These are phyloP conservation scores for Leptodactylus fallax DNA, from an alignment of 2,797 vertebrate species.

Conservation along the genomic window DNA sequence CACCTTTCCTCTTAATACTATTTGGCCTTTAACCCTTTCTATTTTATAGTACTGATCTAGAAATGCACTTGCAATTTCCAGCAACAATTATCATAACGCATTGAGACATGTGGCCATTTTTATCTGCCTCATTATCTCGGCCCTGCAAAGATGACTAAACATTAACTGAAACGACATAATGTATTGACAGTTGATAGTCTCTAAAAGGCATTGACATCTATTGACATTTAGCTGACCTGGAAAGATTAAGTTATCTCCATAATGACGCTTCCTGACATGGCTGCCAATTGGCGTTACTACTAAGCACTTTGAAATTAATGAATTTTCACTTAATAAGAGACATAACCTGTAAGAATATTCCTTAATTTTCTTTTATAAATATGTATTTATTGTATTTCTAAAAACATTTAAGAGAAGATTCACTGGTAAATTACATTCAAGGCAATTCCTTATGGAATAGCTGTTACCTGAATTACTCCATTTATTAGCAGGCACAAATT, in stretches of 20 bases:
- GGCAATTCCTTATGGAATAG: not conserved
- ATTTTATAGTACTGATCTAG: not conserved
- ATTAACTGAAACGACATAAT: constrained; percentile 48
- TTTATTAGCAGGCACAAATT: not conserved
- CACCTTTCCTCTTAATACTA: constrained; percentile 25
- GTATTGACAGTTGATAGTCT: constrained; percentile 55
- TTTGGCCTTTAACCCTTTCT: constrained; percentile 12
- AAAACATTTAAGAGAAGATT: not conserved
- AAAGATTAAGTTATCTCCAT: constrained; percentile 48
- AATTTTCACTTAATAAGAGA: not conserved
- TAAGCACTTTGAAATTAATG: not conserved
- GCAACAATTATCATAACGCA: constrained; percentile 28
- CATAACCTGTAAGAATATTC: not conserved
- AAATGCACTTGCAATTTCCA: constrained; percentile 35
- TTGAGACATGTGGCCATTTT: constrained; percentile 27
- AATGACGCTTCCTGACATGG: constrained; percentile 30
- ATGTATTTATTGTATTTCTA: not conserved
- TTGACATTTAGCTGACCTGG: constrained; percentile 56
- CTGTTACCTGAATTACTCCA: not conserved
- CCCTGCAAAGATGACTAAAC: constrained; percentile 42
- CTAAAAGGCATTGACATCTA: constrained; percentile 49
- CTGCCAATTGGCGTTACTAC: constrained; percentile 23
- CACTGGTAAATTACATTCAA: not conserved
- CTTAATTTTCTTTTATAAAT: not conserved
- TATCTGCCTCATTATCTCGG: constrained; percentile 38